phyloP scores from a whole-genome alignment of 2,888 invertebrate species.

The Nasonia oneida region DNA sequence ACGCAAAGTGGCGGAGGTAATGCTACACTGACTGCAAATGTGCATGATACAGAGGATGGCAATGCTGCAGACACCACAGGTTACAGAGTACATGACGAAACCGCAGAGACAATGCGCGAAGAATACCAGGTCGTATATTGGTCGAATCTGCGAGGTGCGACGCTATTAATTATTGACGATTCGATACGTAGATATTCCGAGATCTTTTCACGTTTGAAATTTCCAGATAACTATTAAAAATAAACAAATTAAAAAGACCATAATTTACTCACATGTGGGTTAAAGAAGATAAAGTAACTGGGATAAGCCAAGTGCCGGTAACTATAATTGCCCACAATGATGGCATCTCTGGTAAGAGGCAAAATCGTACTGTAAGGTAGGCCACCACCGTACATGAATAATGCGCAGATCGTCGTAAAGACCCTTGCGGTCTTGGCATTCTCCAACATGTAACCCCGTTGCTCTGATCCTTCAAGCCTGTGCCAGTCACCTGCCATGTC shows the following conservation, averaged over 20 bases:
- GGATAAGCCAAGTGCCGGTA: constrained; percentile 66
- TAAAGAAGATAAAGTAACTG: constrained; percentile 66
- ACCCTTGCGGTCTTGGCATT: constrained; percentile 67
- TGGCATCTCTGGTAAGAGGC: constrained; percentile 63
- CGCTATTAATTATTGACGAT: not conserved
- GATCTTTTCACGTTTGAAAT: no score
- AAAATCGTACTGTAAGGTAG: constrained; percentile 65
- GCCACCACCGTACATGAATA: constrained; percentile 67
- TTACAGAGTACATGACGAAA: constrained; percentile 66
- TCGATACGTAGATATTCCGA: no score
- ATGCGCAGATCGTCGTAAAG: constrained; percentile 62
- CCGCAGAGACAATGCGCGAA: constrained; percentile 66
- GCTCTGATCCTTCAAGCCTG: not conserved
- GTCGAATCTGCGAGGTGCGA: constrained; percentile 56
- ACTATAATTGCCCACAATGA: constrained; percentile 64
- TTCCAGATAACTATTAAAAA: not conserved
- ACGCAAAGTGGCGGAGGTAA: constrained; percentile 56
- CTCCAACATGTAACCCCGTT: constrained; percentile 65
- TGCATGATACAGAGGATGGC: constrained; percentile 69
- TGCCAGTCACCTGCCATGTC: constrained; percentile 68
- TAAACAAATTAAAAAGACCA: not conserved
- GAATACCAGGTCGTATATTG: constrained; percentile 68
- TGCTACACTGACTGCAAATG: constrained; percentile 65
- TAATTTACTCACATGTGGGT: constrained; percentile 60
- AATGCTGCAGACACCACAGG: constrained; percentile 66